Conservation (phyloP, 2,113 vertebrate genomes). For the Xyliphius kryptos region DNA sequence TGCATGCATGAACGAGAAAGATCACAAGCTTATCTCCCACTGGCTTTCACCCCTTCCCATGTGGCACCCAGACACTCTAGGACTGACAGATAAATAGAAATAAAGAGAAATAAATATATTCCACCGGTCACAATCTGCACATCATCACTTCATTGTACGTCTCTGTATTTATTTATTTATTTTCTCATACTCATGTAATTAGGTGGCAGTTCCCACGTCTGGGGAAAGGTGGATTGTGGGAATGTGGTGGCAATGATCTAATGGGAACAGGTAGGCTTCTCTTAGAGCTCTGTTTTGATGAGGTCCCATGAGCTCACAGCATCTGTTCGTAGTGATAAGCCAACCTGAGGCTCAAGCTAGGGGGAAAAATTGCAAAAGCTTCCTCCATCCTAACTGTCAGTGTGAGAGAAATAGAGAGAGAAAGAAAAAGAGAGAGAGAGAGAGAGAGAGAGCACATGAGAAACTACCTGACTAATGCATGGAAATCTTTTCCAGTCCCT, state of each 20-base stretch:
- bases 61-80: constrained; percentile 4
- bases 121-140: not conserved
- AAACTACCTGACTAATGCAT: constrained; percentile 49
- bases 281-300: constrained; percentile 58
- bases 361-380: not conserved
- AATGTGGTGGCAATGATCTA: constrained; percentile 52
- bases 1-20: constrained; percentile 13
- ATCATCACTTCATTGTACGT: constrained; percentile 25
- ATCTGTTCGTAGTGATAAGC: constrained; percentile 69
- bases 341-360: constrained; percentile 46
- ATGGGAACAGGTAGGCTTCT: constrained; percentile 57
- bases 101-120: constrained; percentile 27
- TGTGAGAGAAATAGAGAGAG: constrained; percentile 34
- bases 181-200: constrained; percentile 52
- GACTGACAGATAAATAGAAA: constrained; percentile 15
- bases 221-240: constrained; percentile 15
- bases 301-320: constrained; percentile 61
- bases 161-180: constrained; percentile 20
- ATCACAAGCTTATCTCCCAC: constrained; percentile 21
- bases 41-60: constrained; percentile 9
- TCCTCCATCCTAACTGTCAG: not conserved
- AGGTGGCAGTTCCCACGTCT: constrained; percentile 50
- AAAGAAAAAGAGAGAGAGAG: too few species aligned
- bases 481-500: constrained; percentile 46
- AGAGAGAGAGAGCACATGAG: not conserved